Base-by-base conservation (phyloP, 2,797 vertebrate species). In the Peromyscus nudipes region DNA sequence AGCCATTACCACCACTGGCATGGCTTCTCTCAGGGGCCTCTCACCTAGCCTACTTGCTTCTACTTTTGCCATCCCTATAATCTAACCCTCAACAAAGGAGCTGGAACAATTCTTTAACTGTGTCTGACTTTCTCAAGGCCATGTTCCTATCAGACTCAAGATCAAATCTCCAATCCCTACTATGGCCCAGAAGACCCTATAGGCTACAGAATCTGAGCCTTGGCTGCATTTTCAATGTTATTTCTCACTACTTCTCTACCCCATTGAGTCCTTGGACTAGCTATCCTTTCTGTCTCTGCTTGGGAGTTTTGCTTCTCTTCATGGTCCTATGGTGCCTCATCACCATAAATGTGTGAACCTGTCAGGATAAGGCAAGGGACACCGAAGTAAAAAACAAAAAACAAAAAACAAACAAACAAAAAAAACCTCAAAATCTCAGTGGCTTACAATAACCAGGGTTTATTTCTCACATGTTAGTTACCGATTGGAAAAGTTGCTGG, bases 1-100 rank as follows among this genome's bases (percentile, higher is more conserved):
- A 8, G 77, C 23, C 73, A 49, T 69, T 11, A 5, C 12, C 13
- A 0, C 76, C 23, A 7, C 19, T 13, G 2, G 0, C 0, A 1
- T 43, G 17, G 49, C 21, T 91, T 92, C 46, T 29, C 1, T 55
- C 27, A 31, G 43, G 7, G 13, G 34, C 67, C 60, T 62, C 49
- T 65, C 89, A 1, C 27, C 43, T 11, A 17, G 55, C 60, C 46
- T 94, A 40, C 40, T 29, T 76, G 57, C 52, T 77, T 65, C 64
- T 60, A 13, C 17, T 34, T 57, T 79, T 62, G 27, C 12, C 29
- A 49, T 31, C 57, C 75, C 60, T 55, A 25, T 2, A 23, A 27
- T 64, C 27, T 89, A 9, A 29, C 52, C n/a, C 17, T 92, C 82
- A 55, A 29, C 25, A 67, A 76, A 92, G 43, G 52, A 62, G 40